phyloP scores from a whole-genome alignment of 2,888 invertebrate species.

The Amaurobius ferox region DNA sequence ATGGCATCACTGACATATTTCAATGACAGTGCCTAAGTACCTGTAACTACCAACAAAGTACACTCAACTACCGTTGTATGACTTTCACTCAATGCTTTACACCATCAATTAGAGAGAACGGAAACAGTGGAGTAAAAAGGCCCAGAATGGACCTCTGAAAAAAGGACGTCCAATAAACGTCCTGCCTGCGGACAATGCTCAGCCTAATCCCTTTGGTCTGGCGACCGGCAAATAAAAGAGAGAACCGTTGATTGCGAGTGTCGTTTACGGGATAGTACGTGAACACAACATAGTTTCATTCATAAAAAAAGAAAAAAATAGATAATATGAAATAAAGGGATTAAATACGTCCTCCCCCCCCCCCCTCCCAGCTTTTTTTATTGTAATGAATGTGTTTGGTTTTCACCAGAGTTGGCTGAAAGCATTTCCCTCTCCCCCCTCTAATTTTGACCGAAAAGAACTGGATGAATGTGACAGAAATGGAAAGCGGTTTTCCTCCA shows the following conservation, averaged over 20 bases:
- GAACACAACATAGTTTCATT: conserved; percentile 5
- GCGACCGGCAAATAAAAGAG: conserved; percentile 40
- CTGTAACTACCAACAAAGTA: conserved; percentile 11
- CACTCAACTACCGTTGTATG: not conserved
- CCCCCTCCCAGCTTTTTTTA: not conserved
- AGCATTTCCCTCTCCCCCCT: not conserved
- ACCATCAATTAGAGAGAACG: conserved; percentile 57
- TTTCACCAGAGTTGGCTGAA: conserved; percentile 44
- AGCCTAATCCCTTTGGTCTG: conserved; percentile 30
- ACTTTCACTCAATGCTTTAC: conserved; percentile 5
- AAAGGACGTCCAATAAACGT: conserved; percentile 58
- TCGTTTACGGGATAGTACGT: conserved; percentile 51
- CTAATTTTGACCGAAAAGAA: not conserved
- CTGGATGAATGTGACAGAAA: not conserved
- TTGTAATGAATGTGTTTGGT: conserved; percentile 58
- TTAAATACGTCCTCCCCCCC: not conserved
- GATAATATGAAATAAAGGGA: conserved; percentile 26
- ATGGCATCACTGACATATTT: conserved; percentile 9
- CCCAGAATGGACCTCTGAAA: conserved; percentile 1
- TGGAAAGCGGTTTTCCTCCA: not conserved
- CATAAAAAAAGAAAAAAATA: not conserved
- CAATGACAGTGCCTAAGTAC: conserved; percentile 3
- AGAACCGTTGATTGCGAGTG: conserved; percentile 41
- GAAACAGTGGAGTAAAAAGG: conserved; percentile 10
- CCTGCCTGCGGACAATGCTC: conserved; percentile 46